Evolutionary conservation across 2,888 invertebrate species (phyloP).

Genomic region (Caradrina clavipalpis): DNA sequence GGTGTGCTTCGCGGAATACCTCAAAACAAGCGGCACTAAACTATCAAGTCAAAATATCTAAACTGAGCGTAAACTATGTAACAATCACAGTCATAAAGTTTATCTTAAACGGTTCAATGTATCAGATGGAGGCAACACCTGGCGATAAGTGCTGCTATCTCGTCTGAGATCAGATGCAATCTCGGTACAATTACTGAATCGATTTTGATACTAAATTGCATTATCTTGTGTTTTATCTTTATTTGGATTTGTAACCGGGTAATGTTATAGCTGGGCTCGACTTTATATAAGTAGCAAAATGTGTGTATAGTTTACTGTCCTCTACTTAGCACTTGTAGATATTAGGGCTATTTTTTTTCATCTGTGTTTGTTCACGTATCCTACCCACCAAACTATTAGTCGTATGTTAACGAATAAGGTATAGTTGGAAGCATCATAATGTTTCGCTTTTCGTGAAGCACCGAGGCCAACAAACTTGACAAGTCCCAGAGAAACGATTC

Average conservation of each 20-base stretch:
- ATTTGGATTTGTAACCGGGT: not conserved
- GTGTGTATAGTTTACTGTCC: not conserved
- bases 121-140: constrained; percentile 51
- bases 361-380: no score
- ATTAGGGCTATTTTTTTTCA: no score
- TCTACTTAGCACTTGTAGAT: no score
- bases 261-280: not conserved
- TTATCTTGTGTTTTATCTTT: constrained; percentile 23
- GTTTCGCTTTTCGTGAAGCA: no score
- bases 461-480: no score
- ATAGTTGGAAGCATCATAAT: no score
- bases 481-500: no score
- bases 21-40: constrained; percentile 15
- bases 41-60: constrained; percentile 45
- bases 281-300: not conserved
- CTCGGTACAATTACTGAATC: constrained; percentile 31
- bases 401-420: no score
- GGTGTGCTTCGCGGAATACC: no score
- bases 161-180: constrained; percentile 45
- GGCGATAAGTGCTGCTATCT: constrained; percentile 59
- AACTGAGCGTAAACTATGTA: constrained; percentile 30
- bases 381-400: no score
- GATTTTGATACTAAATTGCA: constrained; percentile 31
- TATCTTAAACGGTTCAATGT: constrained; percentile 50
- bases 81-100: constrained; percentile 47